phyloP scores from a whole-genome alignment of 1,140 invertebrate species.

The Drosophila parvula region DNA sequence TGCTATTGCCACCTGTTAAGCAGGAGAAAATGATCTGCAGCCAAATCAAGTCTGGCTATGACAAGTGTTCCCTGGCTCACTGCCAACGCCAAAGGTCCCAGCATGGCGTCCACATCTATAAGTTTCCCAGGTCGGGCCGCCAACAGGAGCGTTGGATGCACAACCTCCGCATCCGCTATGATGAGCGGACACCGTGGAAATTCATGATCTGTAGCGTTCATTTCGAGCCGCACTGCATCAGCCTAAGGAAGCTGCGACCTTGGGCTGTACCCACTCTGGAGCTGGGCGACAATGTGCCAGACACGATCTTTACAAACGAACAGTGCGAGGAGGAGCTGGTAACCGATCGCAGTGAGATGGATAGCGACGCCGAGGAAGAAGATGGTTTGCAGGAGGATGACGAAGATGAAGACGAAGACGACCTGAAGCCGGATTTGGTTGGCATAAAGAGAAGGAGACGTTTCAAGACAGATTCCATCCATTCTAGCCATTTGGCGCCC shows the following conservation, averaged over 20 bases:
- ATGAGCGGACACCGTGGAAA: constrained; percentile 68
- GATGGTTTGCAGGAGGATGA: constrained; percentile 46
- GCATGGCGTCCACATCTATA: constrained; percentile 71
- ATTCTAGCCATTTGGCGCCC: constrained; percentile 30
- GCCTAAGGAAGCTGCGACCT: constrained; percentile 55
- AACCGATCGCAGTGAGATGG: constrained; percentile 40
- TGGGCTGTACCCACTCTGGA: constrained; percentile 72
- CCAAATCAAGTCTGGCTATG: constrained; percentile 67
- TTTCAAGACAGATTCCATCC: constrained; percentile 22
- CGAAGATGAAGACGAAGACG: constrained; percentile 30
- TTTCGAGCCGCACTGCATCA: constrained; percentile 63
- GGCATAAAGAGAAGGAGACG: constrained; percentile 41
- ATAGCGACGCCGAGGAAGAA: constrained; percentile 29
- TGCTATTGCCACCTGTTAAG: constrained; percentile 38
- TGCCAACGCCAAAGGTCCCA: constrained; percentile 63
- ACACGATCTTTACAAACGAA: constrained; percentile 53
- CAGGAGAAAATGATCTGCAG: constrained; percentile 45
- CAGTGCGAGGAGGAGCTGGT: constrained; percentile 40
- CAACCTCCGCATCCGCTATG: constrained; percentile 65
- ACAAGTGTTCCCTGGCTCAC: constrained; percentile 66
- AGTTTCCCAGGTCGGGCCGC: constrained; percentile 57
- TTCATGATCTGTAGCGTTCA: constrained; percentile 74
- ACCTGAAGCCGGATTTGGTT: constrained; percentile 5
- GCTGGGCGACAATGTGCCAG: constrained; percentile 65
- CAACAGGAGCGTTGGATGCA: constrained; percentile 72